Evolutionary conservation across 1,140 invertebrate genomes (phyloP).

Genomic region (Orchestia grillus): DNA sequence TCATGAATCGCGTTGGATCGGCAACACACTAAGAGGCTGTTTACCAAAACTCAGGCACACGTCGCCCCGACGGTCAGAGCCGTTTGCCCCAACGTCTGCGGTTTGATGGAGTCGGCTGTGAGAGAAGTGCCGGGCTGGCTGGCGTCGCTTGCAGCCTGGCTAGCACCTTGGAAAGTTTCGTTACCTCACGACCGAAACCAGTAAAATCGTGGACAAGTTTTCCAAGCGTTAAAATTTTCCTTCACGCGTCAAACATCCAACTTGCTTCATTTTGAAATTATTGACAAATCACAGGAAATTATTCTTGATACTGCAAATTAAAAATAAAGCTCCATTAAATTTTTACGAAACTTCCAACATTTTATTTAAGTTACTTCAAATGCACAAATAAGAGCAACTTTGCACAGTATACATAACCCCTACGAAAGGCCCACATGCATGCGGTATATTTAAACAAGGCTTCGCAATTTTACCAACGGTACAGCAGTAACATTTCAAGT

Average conservation of each 20-base stretch:
- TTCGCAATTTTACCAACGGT: too few relatives aligned
- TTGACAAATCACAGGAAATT: not conserved
- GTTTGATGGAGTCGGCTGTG: not conserved
- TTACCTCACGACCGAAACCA: not conserved
- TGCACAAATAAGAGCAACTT: not conserved
- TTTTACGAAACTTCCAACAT: not conserved
- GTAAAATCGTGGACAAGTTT: not conserved
- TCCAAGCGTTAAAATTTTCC: too few relatives aligned
- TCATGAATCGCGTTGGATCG: not conserved
- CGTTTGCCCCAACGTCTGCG: not conserved
- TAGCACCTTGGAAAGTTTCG: not conserved
- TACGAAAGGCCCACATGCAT: not conserved
- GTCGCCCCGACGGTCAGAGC: not conserved
- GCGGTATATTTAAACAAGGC: not conserved
- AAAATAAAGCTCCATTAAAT: not conserved
- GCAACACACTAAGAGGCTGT: not conserved
- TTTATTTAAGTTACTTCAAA: not conserved
- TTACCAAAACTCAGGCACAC: not conserved
- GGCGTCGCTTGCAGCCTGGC: not conserved
- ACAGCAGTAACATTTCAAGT: too few relatives aligned
- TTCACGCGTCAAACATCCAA: too few relatives aligned
- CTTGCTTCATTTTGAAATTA: not conserved
- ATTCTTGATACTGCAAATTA: not conserved
- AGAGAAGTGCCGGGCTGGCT: not conserved
- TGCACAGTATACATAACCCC: not conserved